Evolutionary conservation across 2,888 invertebrate species (phyloP).

Genomic region (Amblyteles armatorius): DNA sequence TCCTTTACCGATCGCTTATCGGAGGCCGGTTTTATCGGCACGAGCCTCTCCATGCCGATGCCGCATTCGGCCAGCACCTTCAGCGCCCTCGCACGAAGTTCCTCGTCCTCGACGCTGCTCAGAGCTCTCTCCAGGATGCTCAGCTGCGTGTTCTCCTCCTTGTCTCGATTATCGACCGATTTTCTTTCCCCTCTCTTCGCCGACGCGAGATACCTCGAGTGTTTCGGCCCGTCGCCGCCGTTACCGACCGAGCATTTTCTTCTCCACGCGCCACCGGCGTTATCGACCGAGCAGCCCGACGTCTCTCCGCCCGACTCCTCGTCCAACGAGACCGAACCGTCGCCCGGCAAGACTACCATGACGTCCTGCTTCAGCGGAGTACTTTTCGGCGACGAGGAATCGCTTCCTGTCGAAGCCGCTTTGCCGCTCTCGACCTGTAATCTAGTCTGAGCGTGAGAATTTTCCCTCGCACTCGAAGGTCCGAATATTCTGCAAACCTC

Average conservation of each 20-base stretch:
- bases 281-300: background rate
- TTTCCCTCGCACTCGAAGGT: background rate
- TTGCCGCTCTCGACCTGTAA: background rate
- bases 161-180: background rate
- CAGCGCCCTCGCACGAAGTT: conserved; percentile 76
- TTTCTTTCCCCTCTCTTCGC: background rate
- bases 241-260: conserved; percentile 1
- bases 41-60: conserved; percentile 72
- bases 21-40: conserved; percentile 69
- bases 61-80: conserved; percentile 78
- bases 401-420: background rate
- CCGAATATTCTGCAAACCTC: conserved; percentile 52
- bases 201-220: conserved; percentile 3
- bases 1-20: conserved; percentile 68
- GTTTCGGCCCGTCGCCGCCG: conserved; percentile 4
- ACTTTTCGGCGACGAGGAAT: background rate
- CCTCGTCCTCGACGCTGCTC: conserved; percentile 74
- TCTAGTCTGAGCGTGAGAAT: background rate
- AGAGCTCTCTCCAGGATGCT: conserved; percentile 77
- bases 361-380: conserved; percentile 3
- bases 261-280: background rate
- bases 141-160: conserved; percentile 65
- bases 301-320: background rate
- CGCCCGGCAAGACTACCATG: conserved; percentile 38
- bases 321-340: background rate